Evolutionary conservation across 2,797 vertebrate genomes (phyloP).

Genomic region (Mastacembelus armatus): DNA sequence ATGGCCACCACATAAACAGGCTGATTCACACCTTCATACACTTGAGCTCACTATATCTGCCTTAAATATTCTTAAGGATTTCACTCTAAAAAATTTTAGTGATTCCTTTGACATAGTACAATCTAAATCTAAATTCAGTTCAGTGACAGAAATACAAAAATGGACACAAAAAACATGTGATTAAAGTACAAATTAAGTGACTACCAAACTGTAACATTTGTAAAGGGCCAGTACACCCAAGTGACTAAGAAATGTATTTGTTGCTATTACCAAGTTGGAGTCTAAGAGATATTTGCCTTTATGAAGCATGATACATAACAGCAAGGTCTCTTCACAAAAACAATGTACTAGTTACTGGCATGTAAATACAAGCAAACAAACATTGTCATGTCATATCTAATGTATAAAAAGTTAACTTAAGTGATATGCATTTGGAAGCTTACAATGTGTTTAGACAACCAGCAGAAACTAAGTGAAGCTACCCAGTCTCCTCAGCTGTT

Average conservation of each 20-base stretch:
- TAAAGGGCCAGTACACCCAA: not conserved
- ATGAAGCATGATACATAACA: not conserved
- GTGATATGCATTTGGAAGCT: too few species aligned
- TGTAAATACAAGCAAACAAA: not conserved
- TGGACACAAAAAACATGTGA: not conserved
- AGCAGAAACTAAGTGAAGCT: too few species aligned
- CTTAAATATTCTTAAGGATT: constrained; percentile 62
- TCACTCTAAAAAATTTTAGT: constrained; percentile 4
- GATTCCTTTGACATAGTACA: not conserved
- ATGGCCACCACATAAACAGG: constrained; percentile 83
- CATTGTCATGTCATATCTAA: not conserved
- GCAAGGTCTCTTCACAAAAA: not conserved
- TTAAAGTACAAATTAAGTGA: not conserved
- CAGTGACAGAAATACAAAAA: not conserved
- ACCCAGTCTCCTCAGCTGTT: too few species aligned
- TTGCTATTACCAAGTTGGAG: not conserved
- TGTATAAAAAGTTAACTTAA: too few species aligned
- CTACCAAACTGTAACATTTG: not conserved
- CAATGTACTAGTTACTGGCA: not conserved
- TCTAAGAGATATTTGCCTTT: not conserved
- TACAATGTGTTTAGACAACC: too few species aligned
- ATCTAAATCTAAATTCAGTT: not conserved
- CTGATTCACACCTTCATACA: constrained; percentile 82
- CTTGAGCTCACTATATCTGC: constrained; percentile 77
- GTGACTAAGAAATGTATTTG: not conserved